Percentiles rank a stretch among this genome's conserved stretches.
Evolutionary conservation across 2,797 vertebrate species (phyloP).

Genomic region (Manis javanica): DNA sequence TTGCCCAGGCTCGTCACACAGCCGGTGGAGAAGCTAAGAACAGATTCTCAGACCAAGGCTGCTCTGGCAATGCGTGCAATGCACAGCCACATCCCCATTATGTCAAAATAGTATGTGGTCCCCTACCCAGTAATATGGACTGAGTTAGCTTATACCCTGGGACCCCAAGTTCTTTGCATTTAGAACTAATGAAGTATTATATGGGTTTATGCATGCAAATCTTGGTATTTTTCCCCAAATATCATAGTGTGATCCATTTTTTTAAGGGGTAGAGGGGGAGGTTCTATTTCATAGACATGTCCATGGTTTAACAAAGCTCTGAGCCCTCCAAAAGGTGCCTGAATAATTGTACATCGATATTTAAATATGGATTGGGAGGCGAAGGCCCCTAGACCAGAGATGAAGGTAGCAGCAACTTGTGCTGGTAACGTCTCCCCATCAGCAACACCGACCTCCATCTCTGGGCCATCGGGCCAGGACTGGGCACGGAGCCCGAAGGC

Average conservation of each 20-base stretch:
- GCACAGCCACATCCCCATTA: background rate
- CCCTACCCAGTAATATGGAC: fast-evolving
- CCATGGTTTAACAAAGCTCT: background rate
- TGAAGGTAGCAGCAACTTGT: fast-evolving
- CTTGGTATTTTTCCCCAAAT: background rate
- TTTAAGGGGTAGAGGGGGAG: background rate
- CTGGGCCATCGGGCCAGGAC: background rate
- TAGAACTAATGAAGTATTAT: background rate
- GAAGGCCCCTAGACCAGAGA: fast-evolving
- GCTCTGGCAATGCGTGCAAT: fast-evolving
- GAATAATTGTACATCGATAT: fast-evolving
- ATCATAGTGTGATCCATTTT: fast-evolving
- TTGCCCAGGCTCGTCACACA: fast-evolving
- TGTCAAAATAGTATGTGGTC: fast-evolving
- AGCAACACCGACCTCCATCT: background rate
- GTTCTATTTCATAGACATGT: background rate
- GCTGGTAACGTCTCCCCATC: fast-evolving
- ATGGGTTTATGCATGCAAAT: fast-evolving
- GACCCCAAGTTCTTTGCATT: background rate
- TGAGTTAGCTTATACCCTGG: fast-evolving
- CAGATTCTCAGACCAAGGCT: background rate
- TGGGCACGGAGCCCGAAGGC: background rate
- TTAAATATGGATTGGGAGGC: background rate
- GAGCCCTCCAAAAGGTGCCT: background rate
- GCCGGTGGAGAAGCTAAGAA: background rate